Percentiles rank a stretch among this genome's conserved stretches.
phyloP scores from a whole-genome alignment of 2,888 invertebrate species.

The Drosophila limbata region DNA sequence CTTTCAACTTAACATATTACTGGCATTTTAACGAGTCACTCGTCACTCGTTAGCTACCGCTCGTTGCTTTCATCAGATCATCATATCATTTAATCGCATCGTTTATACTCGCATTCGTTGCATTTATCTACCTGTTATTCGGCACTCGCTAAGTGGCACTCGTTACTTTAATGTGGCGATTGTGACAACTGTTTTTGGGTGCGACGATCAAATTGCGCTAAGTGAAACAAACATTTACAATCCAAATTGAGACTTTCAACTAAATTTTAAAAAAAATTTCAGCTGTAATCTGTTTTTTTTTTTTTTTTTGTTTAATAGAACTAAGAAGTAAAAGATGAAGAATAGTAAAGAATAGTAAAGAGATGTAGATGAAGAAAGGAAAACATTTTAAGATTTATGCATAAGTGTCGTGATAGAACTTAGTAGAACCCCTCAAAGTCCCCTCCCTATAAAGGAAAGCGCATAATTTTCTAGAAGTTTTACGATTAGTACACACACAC shows the following conservation, averaged over 20 bases:
- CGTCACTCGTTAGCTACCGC: not conserved
- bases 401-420: constrained; percentile 56
- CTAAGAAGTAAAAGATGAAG: not conserved
- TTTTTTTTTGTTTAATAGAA: constrained; percentile 12
- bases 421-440: constrained; percentile 33
- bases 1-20: not conserved
- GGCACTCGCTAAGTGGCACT: not conserved
- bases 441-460: constrained; percentile 24
- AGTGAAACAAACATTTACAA: constrained; percentile 43
- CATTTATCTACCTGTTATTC: not conserved
- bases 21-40: not conserved
- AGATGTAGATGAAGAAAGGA: not conserved
- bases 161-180: constrained; percentile 1
- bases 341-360: not conserved
- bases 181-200: constrained; percentile 3
- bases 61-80: not conserved
- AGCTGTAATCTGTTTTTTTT: constrained; percentile 4
- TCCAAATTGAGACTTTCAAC: constrained; percentile 59
- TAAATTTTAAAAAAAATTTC: constrained; percentile 36
- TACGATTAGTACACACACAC: constrained; percentile 33
- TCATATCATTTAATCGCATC: not conserved
- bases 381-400: constrained; percentile 30
- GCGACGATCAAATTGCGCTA: constrained; percentile 7
- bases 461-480: constrained; percentile 59
- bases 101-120: not conserved